A percentile compares a stretch with the other conserved stretches of the same genome.
phyloP scores from a whole-genome alignment of 2,113 vertebrate genomes.

The Calidris pugnax region DNA sequence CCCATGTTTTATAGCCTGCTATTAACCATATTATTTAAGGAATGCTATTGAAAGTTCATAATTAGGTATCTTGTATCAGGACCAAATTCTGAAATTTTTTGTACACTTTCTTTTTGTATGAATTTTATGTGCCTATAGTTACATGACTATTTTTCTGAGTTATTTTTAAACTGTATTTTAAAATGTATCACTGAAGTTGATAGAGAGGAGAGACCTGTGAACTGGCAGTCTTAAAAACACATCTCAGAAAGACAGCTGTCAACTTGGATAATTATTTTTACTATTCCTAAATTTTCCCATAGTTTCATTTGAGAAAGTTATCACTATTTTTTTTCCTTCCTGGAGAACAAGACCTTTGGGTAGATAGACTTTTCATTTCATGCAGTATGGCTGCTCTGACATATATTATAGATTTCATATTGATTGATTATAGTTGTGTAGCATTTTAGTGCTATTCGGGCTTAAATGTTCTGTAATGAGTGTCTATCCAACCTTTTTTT shows the following conservation, averaged over 20 bases:
- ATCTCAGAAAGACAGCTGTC: neutral
- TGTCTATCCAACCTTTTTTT: rapidly evolving
- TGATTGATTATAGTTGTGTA: neutral
- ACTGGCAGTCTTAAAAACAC: neutral
- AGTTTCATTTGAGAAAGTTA: neutral
- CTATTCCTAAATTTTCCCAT: neutral
- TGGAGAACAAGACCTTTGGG: neutral
- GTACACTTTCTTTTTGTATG: neutral
- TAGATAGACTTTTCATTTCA: neutral
- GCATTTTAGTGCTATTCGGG: neutral
- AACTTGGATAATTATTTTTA: neutral
- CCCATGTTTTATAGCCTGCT: neutral
- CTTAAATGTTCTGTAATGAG: neutral
- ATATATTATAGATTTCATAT: neutral
- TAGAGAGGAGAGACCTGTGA: neutral
- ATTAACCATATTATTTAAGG: neutral
- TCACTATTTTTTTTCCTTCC: neutral
- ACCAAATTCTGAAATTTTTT: neutral
- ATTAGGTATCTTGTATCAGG: neutral
- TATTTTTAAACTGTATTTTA: neutral
- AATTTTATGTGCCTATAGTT: neutral
- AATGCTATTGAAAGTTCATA: neutral
- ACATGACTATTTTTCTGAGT: neutral
- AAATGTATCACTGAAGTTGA: neutral
- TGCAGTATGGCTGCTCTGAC: neutral